These are phyloP conservation scores for Yoshiicerus persimilis DNA, from an alignment of 1,140 invertebrate genomes.

Conservation along the genomic window DNA sequence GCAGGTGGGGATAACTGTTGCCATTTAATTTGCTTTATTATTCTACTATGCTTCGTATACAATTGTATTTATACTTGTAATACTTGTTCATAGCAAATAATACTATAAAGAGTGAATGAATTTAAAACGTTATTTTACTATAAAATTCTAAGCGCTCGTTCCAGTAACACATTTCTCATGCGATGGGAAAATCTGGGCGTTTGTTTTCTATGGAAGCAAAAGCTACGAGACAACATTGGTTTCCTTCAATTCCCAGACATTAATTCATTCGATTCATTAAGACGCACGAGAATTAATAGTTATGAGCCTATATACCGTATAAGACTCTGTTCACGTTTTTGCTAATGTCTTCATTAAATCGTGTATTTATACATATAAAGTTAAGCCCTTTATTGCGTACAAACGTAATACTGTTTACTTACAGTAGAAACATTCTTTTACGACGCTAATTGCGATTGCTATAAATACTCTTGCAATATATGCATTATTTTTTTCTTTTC, in stretches of 20 bases:
- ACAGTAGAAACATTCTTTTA: too few species aligned
- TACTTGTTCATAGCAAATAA: not conserved
- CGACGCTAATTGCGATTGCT: not conserved
- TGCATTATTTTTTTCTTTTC: not conserved
- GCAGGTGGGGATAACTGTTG: not conserved
- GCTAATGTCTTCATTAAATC: not conserved
- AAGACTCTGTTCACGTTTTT: not conserved
- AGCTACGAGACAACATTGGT: not conserved
- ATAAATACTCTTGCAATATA: not conserved
- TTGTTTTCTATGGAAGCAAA: not conserved
- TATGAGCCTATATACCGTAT: not conserved
- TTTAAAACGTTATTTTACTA: not conserved
- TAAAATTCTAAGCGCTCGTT: not conserved
- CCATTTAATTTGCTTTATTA: not conserved
- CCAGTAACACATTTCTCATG: constrained; percentile 19
- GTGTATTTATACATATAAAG: not conserved
- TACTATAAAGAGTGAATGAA: not conserved
- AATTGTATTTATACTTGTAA: not conserved
- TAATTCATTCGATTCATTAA: not conserved
- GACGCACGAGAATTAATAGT: not conserved
- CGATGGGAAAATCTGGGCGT: not conserved
- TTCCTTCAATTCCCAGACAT: constrained; percentile 9
- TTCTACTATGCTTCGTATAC: not conserved
- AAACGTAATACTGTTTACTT: not conserved
- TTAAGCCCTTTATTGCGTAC: too few species aligned